Percentiles rank a stretch among this genome's conserved stretches.
These are phyloP conservation scores for Chelonus formosanus DNA, from an alignment of 2,888 invertebrate species.

Conservation along the genomic window DNA sequence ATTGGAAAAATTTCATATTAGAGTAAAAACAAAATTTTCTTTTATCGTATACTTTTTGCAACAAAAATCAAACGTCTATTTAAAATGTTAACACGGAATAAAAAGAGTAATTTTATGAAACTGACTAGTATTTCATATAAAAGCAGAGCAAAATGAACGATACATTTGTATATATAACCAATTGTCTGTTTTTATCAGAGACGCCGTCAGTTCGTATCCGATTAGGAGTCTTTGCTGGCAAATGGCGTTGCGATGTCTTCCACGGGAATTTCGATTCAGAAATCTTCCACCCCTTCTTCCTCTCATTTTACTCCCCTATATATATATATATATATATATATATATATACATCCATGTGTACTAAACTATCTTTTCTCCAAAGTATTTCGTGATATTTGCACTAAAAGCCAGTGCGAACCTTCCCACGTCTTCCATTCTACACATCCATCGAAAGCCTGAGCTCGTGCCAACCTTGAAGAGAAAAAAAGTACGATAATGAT, in stretches of 20 bases:
- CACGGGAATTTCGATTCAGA: slow-evolving; percentile 27
- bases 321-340: slow-evolving; percentile 1
- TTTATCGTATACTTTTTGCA: too few relatives aligned
- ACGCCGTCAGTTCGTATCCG: slow-evolving; percentile 18
- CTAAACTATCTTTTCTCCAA: slow-evolving; percentile 7
- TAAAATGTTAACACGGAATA: too few relatives aligned
- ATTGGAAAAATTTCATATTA: too few relatives aligned
- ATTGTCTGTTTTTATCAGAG: slow-evolving; percentile 10
- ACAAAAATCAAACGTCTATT: too few relatives aligned
- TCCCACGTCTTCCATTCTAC: slow-evolving; percentile 36
- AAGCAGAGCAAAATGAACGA: too few relatives aligned
- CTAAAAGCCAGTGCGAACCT: slow-evolving; percentile 26
- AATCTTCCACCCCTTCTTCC: slow-evolving; percentile 4
- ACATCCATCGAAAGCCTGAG: slow-evolving; percentile 19
- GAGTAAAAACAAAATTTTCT: too few relatives aligned
- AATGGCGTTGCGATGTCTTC: slow-evolving; percentile 28
- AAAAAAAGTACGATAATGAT: slow-evolving; percentile 2
- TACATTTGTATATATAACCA: neutral
- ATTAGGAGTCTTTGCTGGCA: slow-evolving; percentile 27
- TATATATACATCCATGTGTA: neutral
- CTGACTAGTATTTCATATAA: too few relatives aligned
- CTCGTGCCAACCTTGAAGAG: slow-evolving; percentile 14
- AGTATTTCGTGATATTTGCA: slow-evolving; percentile 16
- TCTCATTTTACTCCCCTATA: neutral
- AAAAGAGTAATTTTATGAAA: too few relatives aligned